These are phyloP conservation scores for Patiria miniata DNA, from an alignment of 35 echinoderm and acorn worm species.

Conservation along the genomic window DNA sequence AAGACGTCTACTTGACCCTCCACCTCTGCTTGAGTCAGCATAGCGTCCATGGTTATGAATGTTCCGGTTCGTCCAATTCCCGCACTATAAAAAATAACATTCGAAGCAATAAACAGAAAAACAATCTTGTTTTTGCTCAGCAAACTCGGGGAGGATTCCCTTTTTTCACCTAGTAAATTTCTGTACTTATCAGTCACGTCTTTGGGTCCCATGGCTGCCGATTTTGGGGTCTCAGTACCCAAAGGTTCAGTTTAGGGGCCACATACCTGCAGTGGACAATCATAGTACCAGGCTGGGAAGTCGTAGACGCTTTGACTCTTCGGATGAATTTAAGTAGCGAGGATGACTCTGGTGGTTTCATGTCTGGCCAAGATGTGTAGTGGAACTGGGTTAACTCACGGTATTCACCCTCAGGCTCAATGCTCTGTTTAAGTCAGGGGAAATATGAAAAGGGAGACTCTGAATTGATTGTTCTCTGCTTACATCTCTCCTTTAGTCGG, in stretches of 20 bases:
- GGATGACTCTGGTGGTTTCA: constrained; percentile 38
- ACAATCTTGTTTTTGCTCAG: too few species aligned
- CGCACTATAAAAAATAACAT: constrained; percentile 43
- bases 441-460: too few species aligned
- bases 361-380: constrained; percentile 69
- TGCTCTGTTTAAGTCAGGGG: too few species aligned
- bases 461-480: too few species aligned
- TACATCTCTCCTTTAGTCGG: too few species aligned
- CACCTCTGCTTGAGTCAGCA: constrained; percentile 65
- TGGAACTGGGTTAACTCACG: constrained; percentile 51
- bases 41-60: constrained; percentile 70
- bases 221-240: too few species aligned
- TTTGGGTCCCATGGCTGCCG: too few species aligned
- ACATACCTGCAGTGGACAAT: constrained; percentile 57
- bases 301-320: background rate
- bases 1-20: constrained; percentile 52
- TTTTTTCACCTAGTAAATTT: too few species aligned
- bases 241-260: too few species aligned
- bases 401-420: too few species aligned
- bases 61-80: constrained; percentile 78
- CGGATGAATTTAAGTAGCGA: constrained; percentile 38
- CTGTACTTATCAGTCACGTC: too few species aligned
- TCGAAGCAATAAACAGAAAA: background rate
- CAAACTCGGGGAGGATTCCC: too few species aligned
- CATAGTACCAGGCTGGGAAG: background rate